Conservation (phyloP, 64 coral and sea anemone species). For the Pocillopora damicornis region DNA sequence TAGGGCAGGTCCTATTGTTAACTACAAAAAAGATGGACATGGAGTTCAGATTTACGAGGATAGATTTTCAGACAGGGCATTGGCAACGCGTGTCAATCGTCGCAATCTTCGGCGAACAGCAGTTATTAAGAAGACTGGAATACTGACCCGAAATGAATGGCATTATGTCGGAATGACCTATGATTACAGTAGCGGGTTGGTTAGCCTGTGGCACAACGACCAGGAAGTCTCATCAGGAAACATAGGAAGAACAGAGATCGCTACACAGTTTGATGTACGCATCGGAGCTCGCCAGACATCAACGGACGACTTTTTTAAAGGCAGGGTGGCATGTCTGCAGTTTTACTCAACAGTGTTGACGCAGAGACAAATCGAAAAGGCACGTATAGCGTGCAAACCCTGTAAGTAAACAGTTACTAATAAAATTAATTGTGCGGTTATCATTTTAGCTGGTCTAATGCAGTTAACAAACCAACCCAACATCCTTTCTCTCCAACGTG, state of each 20-base stretch:
- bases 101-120: not conserved
- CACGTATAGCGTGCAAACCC: constrained; percentile 34
- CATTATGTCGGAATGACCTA: constrained; percentile 62
- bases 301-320: not conserved
- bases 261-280: constrained; percentile 56
- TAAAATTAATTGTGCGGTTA: too few species aligned
- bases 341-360: constrained; percentile 57
- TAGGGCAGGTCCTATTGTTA: constrained; percentile 47
- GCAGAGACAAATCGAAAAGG: constrained; percentile 15
- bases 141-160: constrained; percentile 38
- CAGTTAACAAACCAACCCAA: too few species aligned
- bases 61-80: not conserved
- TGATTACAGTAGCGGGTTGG: constrained; percentile 29
- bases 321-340: constrained; percentile 55
- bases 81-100: constrained; percentile 30
- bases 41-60: constrained; percentile 53
- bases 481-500: too few species aligned
- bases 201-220: constrained; percentile 54
- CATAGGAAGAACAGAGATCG: constrained; percentile 20
- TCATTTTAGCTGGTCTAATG: too few species aligned
- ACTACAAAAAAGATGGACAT: constrained; percentile 50
- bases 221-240: not conserved
- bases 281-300: constrained; percentile 24
- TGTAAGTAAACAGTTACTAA: constrained; percentile 30
- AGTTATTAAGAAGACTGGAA: not conserved